Evolutionary conservation across 2,113 vertebrate species (phyloP).

Genomic region (Lepidothrix coronata): DNA sequence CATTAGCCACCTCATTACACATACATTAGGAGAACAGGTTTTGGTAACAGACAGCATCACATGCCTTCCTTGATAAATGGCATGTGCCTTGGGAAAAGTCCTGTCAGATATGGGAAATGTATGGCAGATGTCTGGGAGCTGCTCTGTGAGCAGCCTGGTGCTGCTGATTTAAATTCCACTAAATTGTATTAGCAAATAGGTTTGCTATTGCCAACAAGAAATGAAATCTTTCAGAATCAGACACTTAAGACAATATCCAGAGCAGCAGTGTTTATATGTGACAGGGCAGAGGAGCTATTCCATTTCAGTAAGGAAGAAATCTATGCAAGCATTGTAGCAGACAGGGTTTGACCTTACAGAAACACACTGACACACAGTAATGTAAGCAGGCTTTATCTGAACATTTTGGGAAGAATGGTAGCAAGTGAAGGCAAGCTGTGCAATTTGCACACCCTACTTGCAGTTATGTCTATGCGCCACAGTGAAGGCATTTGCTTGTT

Average conservation of each 20-base stretch:
- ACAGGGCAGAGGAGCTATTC: neutral
- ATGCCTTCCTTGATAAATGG: neutral
- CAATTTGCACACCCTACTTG: neutral
- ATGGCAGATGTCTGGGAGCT: conserved; percentile 8
- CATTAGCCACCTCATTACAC: conserved; percentile 27
- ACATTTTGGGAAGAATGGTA: neutral
- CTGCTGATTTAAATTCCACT: conserved; percentile 19
- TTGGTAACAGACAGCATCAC: neutral
- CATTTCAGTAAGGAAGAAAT: neutral
- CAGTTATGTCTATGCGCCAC: neutral
- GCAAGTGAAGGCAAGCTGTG: neutral
- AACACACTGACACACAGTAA: neutral
- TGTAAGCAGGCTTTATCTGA: neutral
- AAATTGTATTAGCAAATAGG: neutral
- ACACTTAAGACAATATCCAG: neutral
- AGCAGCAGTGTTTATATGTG: neutral
- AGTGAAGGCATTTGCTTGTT: neutral
- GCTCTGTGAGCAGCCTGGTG: neutral
- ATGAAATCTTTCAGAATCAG: neutral
- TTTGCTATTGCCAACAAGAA: neutral
- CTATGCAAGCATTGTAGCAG: fast-evolving
- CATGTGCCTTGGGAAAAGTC: conserved; percentile 12
- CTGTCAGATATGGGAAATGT: neutral
- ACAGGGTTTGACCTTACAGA: neutral
- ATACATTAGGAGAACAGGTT: conserved; percentile 3